These are phyloP conservation scores for Burhinus oedicnemus DNA, from an alignment of 2,113 vertebrate species.

Conservation along the genomic window DNA sequence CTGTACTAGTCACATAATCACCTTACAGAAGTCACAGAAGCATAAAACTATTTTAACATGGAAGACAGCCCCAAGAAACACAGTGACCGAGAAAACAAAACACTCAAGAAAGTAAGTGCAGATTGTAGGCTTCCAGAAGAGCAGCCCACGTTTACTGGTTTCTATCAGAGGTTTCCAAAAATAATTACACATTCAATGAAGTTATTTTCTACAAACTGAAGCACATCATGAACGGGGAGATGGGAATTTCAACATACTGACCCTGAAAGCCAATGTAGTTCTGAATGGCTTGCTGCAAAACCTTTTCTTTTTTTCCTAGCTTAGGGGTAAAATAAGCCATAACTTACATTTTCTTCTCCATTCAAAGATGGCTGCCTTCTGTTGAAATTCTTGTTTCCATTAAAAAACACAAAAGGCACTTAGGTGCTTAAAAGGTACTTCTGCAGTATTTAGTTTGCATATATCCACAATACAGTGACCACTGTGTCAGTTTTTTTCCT, in stretches of 20 bases:
- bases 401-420: not conserved
- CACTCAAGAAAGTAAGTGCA: not conserved
- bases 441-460: not conserved
- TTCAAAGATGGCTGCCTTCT: not conserved
- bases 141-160: not conserved
- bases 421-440: not conserved
- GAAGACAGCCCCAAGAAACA: not conserved
- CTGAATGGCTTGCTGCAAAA: not conserved
- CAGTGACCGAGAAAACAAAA: not conserved
- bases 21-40: not conserved
- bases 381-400: not conserved
- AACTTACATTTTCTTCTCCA: not conserved
- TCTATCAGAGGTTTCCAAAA: not conserved
- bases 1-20: not conserved
- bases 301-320: not conserved
- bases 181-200: accelerated
- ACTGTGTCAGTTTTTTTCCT: not conserved
- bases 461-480: not conserved
- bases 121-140: not conserved
- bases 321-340: not conserved
- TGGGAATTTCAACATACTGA: not conserved
- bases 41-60: not conserved
- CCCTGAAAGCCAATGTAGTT: not conserved
- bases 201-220: not conserved
- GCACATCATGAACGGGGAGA: not conserved